Base-by-base conservation (phyloP, 2,113 vertebrate species). In the Alethe castanea region DNA sequence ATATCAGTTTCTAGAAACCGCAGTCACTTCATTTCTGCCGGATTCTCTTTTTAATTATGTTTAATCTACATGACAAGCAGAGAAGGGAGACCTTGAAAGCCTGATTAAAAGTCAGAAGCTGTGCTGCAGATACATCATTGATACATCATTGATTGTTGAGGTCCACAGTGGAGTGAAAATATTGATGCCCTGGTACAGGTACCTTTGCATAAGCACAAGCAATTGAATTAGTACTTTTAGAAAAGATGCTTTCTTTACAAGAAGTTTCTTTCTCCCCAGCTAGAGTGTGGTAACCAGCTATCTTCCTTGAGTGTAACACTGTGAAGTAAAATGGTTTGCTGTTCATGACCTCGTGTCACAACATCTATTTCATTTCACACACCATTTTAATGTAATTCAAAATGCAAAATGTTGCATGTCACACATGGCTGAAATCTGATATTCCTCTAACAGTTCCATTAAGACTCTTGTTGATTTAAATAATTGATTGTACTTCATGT, bases 11-110 rank as follows among this genome's bases (percentile, higher is more conserved):
- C 54, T 62, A 67, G 36, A 36, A 88, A 69, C 24, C 17, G 23
- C 23, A 40, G 47, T 70, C 84, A 80, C 20, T 12, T 47, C 23
- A 4, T 91, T 97, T 95, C 76, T 92, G 53, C 57, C 83, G 47
- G 66, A 90, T 79, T 94, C 71, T 88, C 24, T 69, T 95, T 90
- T 80, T 45, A 95, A 79, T 94, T 95, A 36, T 74, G 77, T 87
- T 59, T 95, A 76, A 93, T 90, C 52, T 92, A 54, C 84, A 72
- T 44, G 14, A 78, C 54, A 90, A 84, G 72, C 19, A 92, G 47
- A 89, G 48, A 94, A 95, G 93, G 60, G 28, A 95, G 60, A 76
- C 19, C 29, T 67, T 74, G 82, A 86, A 93, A 69, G 9, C 23
- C 33, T 24, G 33, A 94, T 61, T 79, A 65, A 66, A 53, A 79